Percentiles rank a stretch among this genome's conserved stretches.
phyloP scores from a whole-genome alignment of 2,797 vertebrate genomes.

The Mallotus villosus region DNA sequence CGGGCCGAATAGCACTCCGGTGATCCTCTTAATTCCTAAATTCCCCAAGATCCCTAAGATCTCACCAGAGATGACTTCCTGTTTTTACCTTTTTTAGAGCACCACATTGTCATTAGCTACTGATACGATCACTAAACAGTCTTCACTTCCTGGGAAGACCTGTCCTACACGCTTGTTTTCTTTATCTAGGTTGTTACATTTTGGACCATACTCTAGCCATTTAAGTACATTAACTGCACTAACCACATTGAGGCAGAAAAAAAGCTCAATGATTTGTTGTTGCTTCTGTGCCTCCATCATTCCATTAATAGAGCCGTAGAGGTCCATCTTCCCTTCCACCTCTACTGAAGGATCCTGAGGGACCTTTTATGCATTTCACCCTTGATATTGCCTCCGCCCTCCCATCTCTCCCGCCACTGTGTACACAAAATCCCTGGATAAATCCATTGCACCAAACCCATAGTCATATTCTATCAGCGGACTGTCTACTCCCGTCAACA shows the following conservation, averaged over 20 bases:
- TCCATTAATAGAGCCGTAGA: conserved; percentile 6
- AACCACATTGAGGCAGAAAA: not conserved
- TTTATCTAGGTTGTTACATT: no score
- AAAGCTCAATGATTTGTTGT: not conserved
- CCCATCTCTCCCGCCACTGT: not conserved
- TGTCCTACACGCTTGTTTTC: no score
- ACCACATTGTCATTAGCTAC: not conserved
- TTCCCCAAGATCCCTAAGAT: not conserved
- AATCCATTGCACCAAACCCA: conserved; percentile 17
- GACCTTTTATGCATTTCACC: conserved; percentile 15
- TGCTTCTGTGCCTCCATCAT: not conserved
- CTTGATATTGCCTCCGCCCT: not conserved
- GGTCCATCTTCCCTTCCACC: not conserved
- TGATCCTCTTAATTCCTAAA: not conserved
- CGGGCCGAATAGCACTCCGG: no score
- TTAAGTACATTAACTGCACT: not conserved
- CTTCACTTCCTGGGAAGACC: not conserved
- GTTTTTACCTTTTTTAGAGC: not conserved
- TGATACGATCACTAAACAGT: not conserved
- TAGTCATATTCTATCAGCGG: conserved; percentile 2
- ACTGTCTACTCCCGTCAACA: conserved; percentile 1
- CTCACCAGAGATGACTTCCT: not conserved
- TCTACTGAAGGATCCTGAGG: conserved; percentile 9
- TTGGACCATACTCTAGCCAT: not conserved
- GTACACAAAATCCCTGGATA: conserved; percentile 2